Evolutionary conservation across 2,113 vertebrate genomes (phyloP), one percentile per base, ranked within the genome.

Genomic region (Halichoeres trimaculatus): DNA sequence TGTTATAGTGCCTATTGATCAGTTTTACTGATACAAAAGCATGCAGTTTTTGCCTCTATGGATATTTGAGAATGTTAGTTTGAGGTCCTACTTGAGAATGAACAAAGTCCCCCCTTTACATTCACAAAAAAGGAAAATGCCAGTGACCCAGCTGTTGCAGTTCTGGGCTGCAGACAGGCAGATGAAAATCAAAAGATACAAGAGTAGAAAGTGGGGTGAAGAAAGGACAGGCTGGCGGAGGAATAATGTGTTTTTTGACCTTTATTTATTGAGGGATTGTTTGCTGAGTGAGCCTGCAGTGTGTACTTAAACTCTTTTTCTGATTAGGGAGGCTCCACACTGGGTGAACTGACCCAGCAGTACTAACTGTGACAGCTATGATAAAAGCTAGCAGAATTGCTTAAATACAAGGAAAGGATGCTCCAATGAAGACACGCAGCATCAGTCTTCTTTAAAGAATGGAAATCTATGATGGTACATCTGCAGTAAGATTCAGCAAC

Each of bases 111-210:
- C 19, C 45, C 35, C 63, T 48, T 71, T 45, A 36, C 52, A 14
- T 19, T 74, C 84, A 57, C 2, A n/a, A 45, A 41, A 43, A 40
- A 76, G 75, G 65, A 84, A 86, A 85, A 86, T 81, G 82, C 48
- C 10, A 24, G 61, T 85, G 87, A 86, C 81, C 88, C 77, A 30
- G 52, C 45, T 71, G 73, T 34, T 70, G 65, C 54, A 26, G 34
- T 38, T 20, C 54, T 38, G 63, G 24, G 34, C 45, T 16, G 45
- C 67, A 69, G 63, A 58, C 1, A 8, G 54, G 14, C 10, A 38
- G 59, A 53, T 0, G 36, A 48, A 51, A 47, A 57, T 40, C 30
- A 59, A 67, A 57, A 72, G 41, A 66, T 41, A 63, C 10, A n/a
- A 24, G 24, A 59, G 62, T n/a, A 71, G 52, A 8, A 10, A 83